phyloP scores from a whole-genome alignment of 2,888 invertebrate species.

The Coleophora deauratella region DNA sequence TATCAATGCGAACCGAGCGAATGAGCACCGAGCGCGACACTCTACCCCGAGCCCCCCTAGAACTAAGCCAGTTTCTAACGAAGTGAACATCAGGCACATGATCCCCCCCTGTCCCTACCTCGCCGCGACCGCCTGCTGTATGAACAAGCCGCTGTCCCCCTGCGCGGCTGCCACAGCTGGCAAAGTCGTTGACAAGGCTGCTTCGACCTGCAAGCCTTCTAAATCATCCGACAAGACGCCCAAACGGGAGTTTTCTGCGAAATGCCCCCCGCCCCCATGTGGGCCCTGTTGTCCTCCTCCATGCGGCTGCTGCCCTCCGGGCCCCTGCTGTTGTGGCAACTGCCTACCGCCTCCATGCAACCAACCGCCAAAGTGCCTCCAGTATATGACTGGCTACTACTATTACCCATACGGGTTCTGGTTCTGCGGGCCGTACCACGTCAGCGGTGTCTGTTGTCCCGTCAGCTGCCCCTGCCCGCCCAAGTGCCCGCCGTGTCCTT shows the following conservation, averaged over 20 bases:
- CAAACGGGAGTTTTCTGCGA: conserved; percentile 18
- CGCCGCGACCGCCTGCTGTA: neutral
- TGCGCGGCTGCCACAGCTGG: neutral
- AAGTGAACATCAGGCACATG: neutral
- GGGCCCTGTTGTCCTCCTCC: conserved; percentile 5
- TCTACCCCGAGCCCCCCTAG: conserved; percentile 19
- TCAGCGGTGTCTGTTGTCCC: conserved; percentile 16
- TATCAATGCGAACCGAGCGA: too few species aligned
- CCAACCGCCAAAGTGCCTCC: conserved; percentile 28
- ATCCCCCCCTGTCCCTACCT: neutral
- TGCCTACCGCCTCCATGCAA: conserved; percentile 21
- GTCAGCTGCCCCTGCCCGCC: neutral
- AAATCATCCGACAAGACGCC: conserved; percentile 1
- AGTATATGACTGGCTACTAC: conserved; percentile 38
- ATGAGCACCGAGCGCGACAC: conserved; percentile 15
- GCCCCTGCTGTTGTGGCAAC: conserved; percentile 7
- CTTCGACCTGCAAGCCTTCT: neutral
- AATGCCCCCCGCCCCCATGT: conserved; percentile 3
- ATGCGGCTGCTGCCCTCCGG: conserved; percentile 2
- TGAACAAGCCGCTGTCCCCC: neutral
- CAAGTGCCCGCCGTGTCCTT: neutral
- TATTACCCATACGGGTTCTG: conserved; percentile 36
- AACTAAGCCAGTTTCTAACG: conserved; percentile 14
- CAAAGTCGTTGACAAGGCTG: neutral
- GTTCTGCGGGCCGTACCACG: conserved; percentile 34